A percentile compares a stretch with the other conserved stretches of the same genome.
phyloP scores from a whole-genome alignment of 30 jellyfish, hydroid and myxozoan species.

The Chironex yamaguchii region DNA sequence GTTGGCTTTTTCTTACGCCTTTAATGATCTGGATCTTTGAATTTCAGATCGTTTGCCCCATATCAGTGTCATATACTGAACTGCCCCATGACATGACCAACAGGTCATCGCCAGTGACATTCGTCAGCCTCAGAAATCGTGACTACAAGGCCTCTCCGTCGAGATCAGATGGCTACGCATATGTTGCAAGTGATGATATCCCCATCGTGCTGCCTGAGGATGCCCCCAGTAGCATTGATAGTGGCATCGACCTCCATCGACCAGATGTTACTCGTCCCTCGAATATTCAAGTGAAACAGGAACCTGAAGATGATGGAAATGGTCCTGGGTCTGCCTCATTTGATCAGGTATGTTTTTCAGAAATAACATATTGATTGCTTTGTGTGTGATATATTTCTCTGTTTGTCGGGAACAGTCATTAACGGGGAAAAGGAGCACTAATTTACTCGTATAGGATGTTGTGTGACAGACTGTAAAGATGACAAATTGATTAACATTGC shows the following conservation, averaged over 20 bases:
- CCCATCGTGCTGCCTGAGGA: neutral
- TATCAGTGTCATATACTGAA: constrained; percentile 1
- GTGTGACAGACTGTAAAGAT: no score
- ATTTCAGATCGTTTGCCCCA: constrained; percentile 56
- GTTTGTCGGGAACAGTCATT: no score
- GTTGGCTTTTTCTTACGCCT: neutral
- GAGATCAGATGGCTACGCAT: neutral
- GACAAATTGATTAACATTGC: no score
- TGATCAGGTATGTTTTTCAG: neutral
- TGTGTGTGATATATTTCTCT: no score
- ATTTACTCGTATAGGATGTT: no score
- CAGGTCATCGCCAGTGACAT: neutral
- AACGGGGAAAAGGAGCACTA: no score
- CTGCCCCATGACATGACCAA: constrained; percentile 1
- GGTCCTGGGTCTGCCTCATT: neutral
- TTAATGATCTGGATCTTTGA: neutral
- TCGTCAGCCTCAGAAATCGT: neutral
- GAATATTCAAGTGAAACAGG: neutral
- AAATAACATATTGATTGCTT: no score
- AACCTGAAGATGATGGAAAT: neutral
- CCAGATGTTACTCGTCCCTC: neutral
- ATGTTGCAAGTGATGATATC: neutral
- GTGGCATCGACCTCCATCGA: neutral
- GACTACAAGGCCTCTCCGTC: neutral
- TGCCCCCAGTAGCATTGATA: neutral